A percentile compares a stretch with the other conserved stretches of the same genome.
These are phyloP conservation scores for Herminia tarsipennalis DNA, from an alignment of 2,888 invertebrate genomes.

Conservation along the genomic window DNA sequence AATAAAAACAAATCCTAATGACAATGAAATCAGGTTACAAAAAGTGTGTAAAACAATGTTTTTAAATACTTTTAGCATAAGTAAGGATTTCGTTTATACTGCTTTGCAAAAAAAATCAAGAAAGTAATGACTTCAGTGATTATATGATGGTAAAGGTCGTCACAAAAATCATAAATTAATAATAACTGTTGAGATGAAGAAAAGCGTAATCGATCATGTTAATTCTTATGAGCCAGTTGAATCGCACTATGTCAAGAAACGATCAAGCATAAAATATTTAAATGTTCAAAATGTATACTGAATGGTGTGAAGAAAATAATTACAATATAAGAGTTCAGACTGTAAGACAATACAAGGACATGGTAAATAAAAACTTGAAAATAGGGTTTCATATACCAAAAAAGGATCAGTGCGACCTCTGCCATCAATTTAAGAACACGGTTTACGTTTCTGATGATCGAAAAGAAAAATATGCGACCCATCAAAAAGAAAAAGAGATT, in stretches of 20 bases:
- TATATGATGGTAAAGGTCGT: too few species aligned
- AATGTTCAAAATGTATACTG: not conserved
- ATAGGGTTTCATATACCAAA: too few species aligned
- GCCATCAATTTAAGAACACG: too few species aligned
- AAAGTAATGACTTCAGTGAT: too few species aligned
- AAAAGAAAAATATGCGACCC: not conserved
- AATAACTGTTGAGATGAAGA: not conserved
- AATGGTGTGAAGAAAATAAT: not conserved
- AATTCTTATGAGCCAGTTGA: not conserved
- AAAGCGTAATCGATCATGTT: not conserved
- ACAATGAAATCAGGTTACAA: slow-evolving; percentile 2
- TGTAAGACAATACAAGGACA: too few species aligned
- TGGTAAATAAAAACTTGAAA: too few species aligned
- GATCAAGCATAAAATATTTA: not conserved
- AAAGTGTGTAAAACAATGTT: slow-evolving; percentile 17
- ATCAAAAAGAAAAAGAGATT: not conserved
- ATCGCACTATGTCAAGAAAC: not conserved
- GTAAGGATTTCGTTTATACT: too few species aligned
- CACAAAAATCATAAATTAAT: not conserved
- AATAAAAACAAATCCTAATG: not conserved
- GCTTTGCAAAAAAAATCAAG: too few species aligned
- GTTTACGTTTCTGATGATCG: too few species aligned
- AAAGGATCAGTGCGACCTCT: too few species aligned
- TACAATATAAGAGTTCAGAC: too few species aligned
- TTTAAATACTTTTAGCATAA: slow-evolving; percentile 9